These are phyloP conservation scores for Myiozetetes cayanensis DNA, from an alignment of 2,113 vertebrate genomes.

Conservation along the genomic window DNA sequence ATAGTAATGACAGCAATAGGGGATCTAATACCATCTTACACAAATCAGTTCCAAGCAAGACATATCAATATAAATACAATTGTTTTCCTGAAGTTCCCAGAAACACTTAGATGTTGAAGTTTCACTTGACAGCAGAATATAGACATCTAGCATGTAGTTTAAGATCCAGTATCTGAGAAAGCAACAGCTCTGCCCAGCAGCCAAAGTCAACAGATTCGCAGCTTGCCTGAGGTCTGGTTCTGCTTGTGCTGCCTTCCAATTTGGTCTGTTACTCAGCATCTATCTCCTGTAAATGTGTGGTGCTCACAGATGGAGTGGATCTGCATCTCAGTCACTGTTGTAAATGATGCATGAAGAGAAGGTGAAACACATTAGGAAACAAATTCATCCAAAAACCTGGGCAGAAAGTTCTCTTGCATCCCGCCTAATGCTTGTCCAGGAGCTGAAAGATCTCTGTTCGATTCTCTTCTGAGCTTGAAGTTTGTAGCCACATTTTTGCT, in stretches of 20 bases:
- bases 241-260: constrained; percentile 1
- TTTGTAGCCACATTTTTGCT: background rate
- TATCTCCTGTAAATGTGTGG: background rate
- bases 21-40: background rate
- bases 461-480: background rate
- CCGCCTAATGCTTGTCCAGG: background rate
- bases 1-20: background rate
- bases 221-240: constrained; percentile 10
- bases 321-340: background rate
- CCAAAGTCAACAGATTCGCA: background rate
- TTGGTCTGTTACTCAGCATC: constrained; percentile 31
- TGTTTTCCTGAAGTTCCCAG: background rate
- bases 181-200: background rate
- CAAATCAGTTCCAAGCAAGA: background rate
- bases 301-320: constrained; percentile 11
- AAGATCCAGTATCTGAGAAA: background rate
- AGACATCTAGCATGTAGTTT: constrained; percentile 24
- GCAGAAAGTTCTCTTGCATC: background rate
- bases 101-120: background rate
- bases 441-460: background rate
- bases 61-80: background rate
- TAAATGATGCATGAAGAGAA: background rate
- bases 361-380: background rate
- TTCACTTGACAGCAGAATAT: background rate
- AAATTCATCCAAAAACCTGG: background rate